A percentile compares a stretch with the other conserved stretches of the same genome.
Evolutionary conservation across 2,888 invertebrate species (phyloP).

Genomic region (Plutella xylostella): DNA sequence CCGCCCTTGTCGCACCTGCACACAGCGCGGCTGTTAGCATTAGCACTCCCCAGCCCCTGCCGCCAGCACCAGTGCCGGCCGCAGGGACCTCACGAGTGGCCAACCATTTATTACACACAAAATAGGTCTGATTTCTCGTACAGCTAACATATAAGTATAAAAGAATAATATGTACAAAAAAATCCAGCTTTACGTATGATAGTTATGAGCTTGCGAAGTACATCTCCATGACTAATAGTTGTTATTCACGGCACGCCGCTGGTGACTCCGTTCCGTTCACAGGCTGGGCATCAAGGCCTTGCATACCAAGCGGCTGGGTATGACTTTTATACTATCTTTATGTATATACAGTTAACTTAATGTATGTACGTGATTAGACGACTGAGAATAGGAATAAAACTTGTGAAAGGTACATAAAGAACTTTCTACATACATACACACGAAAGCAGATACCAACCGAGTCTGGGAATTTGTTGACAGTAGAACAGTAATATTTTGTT

Average conservation of each 20-base stretch:
- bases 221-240: conserved; percentile 15
- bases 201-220: not conserved
- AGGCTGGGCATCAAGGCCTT: conserved; percentile 42
- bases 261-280: conserved; percentile 40
- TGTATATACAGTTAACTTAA: not conserved
- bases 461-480: too few species aligned
- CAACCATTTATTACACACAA: not conserved
- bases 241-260: conserved; percentile 41
- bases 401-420: too few species aligned
- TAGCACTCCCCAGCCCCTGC: not conserved
- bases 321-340: not conserved
- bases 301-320: not conserved
- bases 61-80: not conserved
- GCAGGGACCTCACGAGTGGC: not conserved
- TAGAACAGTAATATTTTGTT: too few species aligned
- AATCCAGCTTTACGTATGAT: too few species aligned
- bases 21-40: too few species aligned
- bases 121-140: too few species aligned
- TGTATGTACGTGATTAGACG: not conserved
- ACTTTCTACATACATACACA: too few species aligned
- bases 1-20: conserved; percentile 92
- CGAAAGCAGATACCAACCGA: too few species aligned
- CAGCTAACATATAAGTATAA: too few species aligned
- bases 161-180: too few species aligned
- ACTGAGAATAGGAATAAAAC: too few species aligned